phyloP scores from a whole-genome alignment of 2,113 vertebrate genomes.

The Xiphophorus couchianus region DNA sequence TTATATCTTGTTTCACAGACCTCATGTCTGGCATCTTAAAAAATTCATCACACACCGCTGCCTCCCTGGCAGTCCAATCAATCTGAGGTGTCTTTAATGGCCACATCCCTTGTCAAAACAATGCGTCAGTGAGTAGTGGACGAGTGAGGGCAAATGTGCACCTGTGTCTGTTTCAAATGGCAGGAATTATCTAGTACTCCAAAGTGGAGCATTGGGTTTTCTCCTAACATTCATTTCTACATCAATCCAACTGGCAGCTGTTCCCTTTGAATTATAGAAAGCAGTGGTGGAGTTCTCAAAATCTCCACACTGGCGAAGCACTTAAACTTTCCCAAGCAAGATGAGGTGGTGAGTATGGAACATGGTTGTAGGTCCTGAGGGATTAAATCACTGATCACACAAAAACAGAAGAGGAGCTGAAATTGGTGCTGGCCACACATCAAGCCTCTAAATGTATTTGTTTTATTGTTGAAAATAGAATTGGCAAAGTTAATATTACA shows the following conservation, averaged over 20 bases:
- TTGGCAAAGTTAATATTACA: neutral
- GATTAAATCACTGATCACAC: slow-evolving; percentile 13
- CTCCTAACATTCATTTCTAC: slow-evolving; percentile 42
- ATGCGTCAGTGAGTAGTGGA: slow-evolving; percentile 26
- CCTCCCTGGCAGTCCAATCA: slow-evolving; percentile 21
- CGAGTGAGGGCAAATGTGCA: slow-evolving; percentile 41
- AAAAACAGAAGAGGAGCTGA: neutral
- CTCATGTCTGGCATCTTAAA: slow-evolving; percentile 8
- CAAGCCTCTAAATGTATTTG: neutral
- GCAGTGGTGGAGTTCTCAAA: slow-evolving; percentile 20
- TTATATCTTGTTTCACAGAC: slow-evolving; percentile 11
- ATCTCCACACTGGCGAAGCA: slow-evolving; percentile 18
- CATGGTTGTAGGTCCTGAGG: slow-evolving; percentile 5
- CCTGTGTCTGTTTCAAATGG: slow-evolving; percentile 54
- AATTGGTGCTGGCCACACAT: neutral
- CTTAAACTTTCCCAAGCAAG: slow-evolving; percentile 31
- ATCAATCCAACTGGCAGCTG: slow-evolving; percentile 61
- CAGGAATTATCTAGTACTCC: slow-evolving; percentile 46
- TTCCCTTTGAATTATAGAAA: slow-evolving; percentile 55
- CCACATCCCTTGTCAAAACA: slow-evolving; percentile 33
- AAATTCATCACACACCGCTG: slow-evolving; percentile 3
- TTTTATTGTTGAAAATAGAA: neutral
- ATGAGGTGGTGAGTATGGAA: slow-evolving; percentile 26
- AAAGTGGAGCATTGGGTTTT: slow-evolving; percentile 49
- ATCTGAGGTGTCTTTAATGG: slow-evolving; percentile 24